A percentile compares a stretch with the other conserved stretches of the same genome.
phyloP scores from a whole-genome alignment of 2,113 vertebrate species.

The Pseudopipra pipra region DNA sequence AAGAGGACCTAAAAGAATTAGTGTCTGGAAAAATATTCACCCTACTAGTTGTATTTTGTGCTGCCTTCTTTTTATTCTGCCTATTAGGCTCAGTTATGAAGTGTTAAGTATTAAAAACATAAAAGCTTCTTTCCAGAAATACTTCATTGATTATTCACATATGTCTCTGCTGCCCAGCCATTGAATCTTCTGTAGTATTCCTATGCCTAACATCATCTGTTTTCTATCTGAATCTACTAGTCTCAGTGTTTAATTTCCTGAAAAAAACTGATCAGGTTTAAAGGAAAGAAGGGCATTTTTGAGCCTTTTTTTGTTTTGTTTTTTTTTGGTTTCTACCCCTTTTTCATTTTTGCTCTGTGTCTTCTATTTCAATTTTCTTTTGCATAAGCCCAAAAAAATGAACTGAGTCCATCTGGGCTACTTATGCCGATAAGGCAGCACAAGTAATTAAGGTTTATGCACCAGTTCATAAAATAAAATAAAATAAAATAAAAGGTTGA shows the following conservation, averaged over 20 bases:
- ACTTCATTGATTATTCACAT: constrained; percentile 79
- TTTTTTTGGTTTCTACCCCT: not conserved
- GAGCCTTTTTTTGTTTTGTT: not conserved
- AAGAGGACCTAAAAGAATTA: not conserved
- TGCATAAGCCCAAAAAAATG: not conserved
- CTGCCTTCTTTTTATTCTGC: constrained; percentile 73
- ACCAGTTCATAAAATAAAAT: not conserved
- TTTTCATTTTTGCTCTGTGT: not conserved
- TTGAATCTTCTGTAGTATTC: constrained; percentile 69
- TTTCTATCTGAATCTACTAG: constrained; percentile 81
- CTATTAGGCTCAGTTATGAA: constrained; percentile 82
- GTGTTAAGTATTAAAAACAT: constrained; percentile 85
- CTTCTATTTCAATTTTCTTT: not conserved
- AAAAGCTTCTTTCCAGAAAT: constrained; percentile 80
- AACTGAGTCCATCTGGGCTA: not conserved
- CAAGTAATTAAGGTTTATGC: constrained; percentile 1
- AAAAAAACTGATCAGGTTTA: constrained; percentile 76
- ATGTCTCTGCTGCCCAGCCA: constrained; percentile 69
- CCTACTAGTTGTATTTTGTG: constrained; percentile 52
- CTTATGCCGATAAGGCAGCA: not conserved
- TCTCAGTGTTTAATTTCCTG: constrained; percentile 83
- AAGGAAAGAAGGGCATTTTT: constrained; percentile 65
- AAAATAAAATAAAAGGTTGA: not conserved
- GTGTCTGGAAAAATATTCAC: constrained; percentile 74
- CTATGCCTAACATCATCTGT: constrained; percentile 76